phyloP scores from a whole-genome alignment of 2,797 vertebrate genomes.

The Gymnopithys bicolor region DNA sequence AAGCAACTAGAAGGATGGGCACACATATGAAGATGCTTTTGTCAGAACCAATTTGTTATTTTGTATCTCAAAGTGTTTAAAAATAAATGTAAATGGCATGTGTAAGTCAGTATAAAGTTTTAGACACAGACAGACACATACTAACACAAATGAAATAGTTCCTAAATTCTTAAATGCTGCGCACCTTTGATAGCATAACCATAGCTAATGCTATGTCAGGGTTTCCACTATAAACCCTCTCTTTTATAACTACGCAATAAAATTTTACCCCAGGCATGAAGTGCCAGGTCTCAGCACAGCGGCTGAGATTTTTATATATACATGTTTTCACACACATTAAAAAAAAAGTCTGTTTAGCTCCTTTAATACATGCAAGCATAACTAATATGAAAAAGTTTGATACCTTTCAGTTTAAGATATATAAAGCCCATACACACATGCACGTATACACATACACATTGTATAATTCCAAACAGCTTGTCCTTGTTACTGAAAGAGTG shows the following conservation, averaged over 20 bases:
- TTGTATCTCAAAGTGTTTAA: neutral
- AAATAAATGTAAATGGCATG: neutral
- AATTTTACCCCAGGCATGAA: constrained; percentile 64
- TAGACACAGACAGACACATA: neutral
- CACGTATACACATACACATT: neutral
- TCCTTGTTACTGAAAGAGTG: neutral
- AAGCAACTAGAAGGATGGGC: neutral
- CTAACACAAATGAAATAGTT: neutral
- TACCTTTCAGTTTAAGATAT: neutral
- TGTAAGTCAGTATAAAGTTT: neutral
- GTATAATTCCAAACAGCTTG: neutral
- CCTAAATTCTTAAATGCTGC: constrained; percentile 52
- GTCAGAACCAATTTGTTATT: neutral
- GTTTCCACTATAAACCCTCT: constrained; percentile 72
- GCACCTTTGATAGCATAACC: constrained; percentile 39
- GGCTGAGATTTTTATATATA: constrained; percentile 62
- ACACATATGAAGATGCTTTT: neutral
- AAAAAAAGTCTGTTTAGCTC: neutral
- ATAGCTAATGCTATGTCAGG: constrained; percentile 63
- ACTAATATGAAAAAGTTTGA: neutral
- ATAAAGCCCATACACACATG: neutral
- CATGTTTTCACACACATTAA: constrained; percentile 50
- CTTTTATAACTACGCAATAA: constrained; percentile 71
- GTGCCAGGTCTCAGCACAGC: constrained; percentile 55
- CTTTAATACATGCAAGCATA: constrained; percentile 23